Evolutionary conservation across 2,888 invertebrate genomes (phyloP).

Genomic region (Drosophila testacea): DNA sequence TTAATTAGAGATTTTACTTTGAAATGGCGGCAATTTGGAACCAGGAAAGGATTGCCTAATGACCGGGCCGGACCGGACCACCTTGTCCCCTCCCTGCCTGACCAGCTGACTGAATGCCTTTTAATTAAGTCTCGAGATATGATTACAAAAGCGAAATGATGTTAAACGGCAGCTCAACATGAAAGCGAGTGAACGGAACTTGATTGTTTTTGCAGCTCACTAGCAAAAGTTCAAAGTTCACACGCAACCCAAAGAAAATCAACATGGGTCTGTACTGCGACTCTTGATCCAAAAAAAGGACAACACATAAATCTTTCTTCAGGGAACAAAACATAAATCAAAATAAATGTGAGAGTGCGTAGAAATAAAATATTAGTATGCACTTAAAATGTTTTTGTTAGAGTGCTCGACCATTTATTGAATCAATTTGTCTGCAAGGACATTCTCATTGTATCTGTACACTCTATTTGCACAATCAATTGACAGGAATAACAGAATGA

Average conservation of each 20-base stretch:
- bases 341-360: conserved; percentile 26
- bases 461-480: conserved; percentile 43
- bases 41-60: conserved; percentile 47
- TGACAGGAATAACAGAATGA: conserved; percentile 43
- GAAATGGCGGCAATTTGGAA: conserved; percentile 8
- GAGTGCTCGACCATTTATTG: conserved; percentile 21
- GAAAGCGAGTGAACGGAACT: conserved; percentile 33
- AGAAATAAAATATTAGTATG: conserved; percentile 19
- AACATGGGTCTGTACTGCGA: background rate
- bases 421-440: conserved; percentile 37
- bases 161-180: conserved; percentile 49
- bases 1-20: conserved; percentile 61
- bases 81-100: background rate
- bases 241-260: conserved; percentile 37
- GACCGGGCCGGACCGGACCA: conserved; percentile 12
- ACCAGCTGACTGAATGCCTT: conserved; percentile 34
- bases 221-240: conserved; percentile 52
- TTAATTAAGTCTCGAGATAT: conserved; percentile 55
- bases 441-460: conserved; percentile 23
- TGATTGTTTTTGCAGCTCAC: conserved; percentile 32
- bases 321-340: conserved; percentile 35
- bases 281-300: background rate
- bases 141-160: conserved; percentile 46
- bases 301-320: conserved; percentile 40
- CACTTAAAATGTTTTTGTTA: conserved; percentile 5